Percentiles rank a stretch among this genome's conserved stretches.
Evolutionary conservation across 2,888 invertebrate species (phyloP).

Genomic region (Notodonta ziczac): DNA sequence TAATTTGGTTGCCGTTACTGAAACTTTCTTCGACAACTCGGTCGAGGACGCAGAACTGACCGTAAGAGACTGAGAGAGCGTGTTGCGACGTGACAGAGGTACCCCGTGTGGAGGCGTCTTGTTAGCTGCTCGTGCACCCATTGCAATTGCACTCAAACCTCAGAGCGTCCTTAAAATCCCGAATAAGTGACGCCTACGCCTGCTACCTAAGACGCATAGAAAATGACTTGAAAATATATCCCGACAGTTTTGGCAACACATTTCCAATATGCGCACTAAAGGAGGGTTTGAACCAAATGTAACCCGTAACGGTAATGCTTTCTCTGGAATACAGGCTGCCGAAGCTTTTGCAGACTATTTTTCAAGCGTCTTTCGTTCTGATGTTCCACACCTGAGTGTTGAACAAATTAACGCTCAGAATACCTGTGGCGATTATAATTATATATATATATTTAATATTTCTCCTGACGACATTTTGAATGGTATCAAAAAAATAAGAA

Average conservation of each 20-base stretch:
- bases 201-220: not conserved
- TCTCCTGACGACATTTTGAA: not conserved
- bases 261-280: not conserved
- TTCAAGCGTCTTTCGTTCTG: conserved; percentile 7
- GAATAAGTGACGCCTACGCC: not conserved
- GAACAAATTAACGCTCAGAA: too few relatives aligned
- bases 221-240: not conserved
- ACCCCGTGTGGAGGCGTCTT: not conserved
- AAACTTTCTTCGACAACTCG: not conserved
- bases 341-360: conserved; percentile 11
- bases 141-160: not conserved
- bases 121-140: not conserved
- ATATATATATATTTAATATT: too few relatives aligned
- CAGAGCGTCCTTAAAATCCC: not conserved
- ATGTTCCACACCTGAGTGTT: not conserved
- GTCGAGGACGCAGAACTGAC: not conserved
- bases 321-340: conserved; percentile 3
- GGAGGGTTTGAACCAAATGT: not conserved
- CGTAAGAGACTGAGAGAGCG: not conserved
- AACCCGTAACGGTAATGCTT: not conserved
- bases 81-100: not conserved
- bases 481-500: not conserved
- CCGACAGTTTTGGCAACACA: not conserved
- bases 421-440: too few relatives aligned
- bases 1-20: not conserved